A percentile compares a stretch with the other conserved stretches of the same genome.
Evolutionary conservation across 2,797 vertebrate genomes (phyloP).

Genomic region (Poecilia wingei): DNA sequence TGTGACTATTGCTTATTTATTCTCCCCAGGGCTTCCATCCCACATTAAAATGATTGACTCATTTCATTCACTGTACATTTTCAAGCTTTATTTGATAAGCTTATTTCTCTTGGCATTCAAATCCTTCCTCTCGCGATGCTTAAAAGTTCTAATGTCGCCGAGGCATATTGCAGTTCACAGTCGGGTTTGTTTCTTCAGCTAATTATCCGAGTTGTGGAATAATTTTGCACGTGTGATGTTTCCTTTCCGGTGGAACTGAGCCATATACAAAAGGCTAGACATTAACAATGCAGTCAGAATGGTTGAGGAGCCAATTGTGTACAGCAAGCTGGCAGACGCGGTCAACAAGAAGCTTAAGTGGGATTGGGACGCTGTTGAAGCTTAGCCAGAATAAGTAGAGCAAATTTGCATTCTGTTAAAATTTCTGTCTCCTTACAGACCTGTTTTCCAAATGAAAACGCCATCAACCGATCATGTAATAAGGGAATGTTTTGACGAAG

Average conservation of each 20-base stretch:
- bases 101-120: conserved; percentile 76
- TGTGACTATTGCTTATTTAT: conserved; percentile 86
- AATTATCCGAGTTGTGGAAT: conserved; percentile 80
- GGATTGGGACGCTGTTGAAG: conserved; percentile 68
- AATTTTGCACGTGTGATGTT: conserved; percentile 76
- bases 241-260: conserved; percentile 78
- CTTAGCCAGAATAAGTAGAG: conserved; percentile 60
- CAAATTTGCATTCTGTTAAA: conserved; percentile 75
- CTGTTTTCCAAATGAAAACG: conserved; percentile 66
- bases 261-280: conserved; percentile 75
- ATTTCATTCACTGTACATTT: conserved; percentile 85
- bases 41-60: conserved; percentile 87
- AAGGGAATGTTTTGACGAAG: conserved; percentile 66
- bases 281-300: conserved; percentile 77
- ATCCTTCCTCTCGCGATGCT: conserved; percentile 70
- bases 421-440: conserved; percentile 74
- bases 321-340: conserved; percentile 76
- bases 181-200: conserved; percentile 77
- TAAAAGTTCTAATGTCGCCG: conserved; percentile 77
- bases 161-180: conserved; percentile 79
- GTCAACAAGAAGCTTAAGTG: conserved; percentile 79
- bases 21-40: conserved; percentile 81
- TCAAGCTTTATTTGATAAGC: conserved; percentile 85
- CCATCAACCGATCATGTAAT: conserved; percentile 73
- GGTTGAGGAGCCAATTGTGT: conserved; percentile 76